Base-by-base conservation (phyloP, 2,888 invertebrate species). In the Merodon equestris region DNA sequence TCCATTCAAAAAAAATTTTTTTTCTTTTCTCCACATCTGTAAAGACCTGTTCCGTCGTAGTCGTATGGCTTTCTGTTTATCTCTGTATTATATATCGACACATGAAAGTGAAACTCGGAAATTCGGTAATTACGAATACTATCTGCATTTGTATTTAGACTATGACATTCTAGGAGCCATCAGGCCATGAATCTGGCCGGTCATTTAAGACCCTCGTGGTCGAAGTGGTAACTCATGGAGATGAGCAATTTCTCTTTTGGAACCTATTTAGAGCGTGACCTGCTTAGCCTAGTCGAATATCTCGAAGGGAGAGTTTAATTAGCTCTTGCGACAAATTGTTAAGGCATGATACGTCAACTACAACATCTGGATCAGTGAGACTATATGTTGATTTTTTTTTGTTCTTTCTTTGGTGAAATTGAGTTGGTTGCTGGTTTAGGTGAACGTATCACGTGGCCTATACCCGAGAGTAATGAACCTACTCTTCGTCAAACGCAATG, bases 41-140 rank as follows among this genome's bases (percentile, higher is more conserved):
- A 40, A 2, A 10, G n/a, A 58, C 73, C 64, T 67, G 60, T 60
- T 54, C 15, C 44, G 44, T 27, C 17, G 18, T 58, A 47, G n/a
- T n/a, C n/a, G n/a, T n/a, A n/a, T n/a, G n/a, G 14, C 48, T 7
- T 27, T 27, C 7, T 27, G 27, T 38, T 45, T 60, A 56, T 60
- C 60, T 61, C 27, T 14, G 66, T 56, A n/a, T n/a, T n/a, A n/a
- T n/a, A n/a, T n/a, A 58, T 72, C 50, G 50, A 72, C 58, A 45
- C 27, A 7, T 27, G 73, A 77, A 77, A 77, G 77, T 77, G 77
- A 77, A 77, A 77, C 73, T 73, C 47, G 42, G 50, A 61, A 73
- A 48, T 63, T 77, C 51, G 73, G 60, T 63, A 63, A 67, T 67
- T 63, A 67, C 63, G 38, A 68, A 68, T 73, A 67, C 57, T 73